Conservation (phyloP, 2,113 vertebrate species). For the Chamaea fasciata region DNA sequence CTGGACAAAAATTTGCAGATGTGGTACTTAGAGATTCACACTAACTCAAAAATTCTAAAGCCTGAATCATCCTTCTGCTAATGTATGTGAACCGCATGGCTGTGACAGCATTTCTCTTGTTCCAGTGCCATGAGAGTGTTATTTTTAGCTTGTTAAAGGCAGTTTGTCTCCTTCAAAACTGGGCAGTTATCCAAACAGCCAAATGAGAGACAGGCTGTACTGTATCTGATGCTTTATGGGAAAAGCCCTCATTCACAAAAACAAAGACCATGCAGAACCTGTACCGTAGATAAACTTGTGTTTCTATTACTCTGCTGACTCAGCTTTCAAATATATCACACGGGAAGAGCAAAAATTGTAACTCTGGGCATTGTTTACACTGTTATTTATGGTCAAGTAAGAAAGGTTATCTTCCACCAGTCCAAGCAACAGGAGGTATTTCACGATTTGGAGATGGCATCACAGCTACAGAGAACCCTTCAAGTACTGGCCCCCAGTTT, state of each 20-base stretch:
- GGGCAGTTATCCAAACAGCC: slow-evolving; percentile 65
- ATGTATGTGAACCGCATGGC: neutral
- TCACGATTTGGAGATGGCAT: neutral
- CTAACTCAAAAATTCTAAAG: neutral
- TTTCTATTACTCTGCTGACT: neutral
- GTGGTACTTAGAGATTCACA: neutral
- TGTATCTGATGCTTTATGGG: slow-evolving; percentile 48
- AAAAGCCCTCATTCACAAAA: slow-evolving; percentile 64
- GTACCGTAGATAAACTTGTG: neutral
- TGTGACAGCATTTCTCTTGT: slow-evolving; percentile 38
- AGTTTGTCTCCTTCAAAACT: slow-evolving; percentile 64
- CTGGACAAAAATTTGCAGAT: slow-evolving; percentile 47
- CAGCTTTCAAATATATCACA: neutral
- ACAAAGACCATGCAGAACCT: slow-evolving; percentile 8
- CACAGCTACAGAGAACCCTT: neutral
- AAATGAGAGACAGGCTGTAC: slow-evolving; percentile 63
- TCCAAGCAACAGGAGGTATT: neutral
- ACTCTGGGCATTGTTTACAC: neutral
- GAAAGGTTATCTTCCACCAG: slow-evolving; percentile 13
- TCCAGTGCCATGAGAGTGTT: slow-evolving; percentile 37
- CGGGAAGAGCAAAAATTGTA: neutral
- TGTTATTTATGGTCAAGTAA: neutral
- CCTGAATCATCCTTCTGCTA: slow-evolving; percentile 19
- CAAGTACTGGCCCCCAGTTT: neutral
- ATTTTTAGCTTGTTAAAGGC: slow-evolving; percentile 63